phyloP scores from a whole-genome alignment of 2,888 invertebrate species.

The Thecophora atra region DNA sequence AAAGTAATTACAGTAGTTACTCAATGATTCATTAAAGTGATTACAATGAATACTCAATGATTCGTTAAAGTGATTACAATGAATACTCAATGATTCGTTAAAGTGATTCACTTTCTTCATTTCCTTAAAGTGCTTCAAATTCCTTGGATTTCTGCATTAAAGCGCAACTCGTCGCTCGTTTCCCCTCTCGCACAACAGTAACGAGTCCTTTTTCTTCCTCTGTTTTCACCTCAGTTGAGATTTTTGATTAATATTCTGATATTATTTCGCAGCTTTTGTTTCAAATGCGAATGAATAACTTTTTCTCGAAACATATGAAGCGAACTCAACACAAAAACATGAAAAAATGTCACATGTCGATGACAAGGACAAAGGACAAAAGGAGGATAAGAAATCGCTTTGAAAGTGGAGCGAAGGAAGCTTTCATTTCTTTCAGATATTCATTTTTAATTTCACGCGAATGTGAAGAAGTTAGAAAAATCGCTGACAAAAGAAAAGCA shows the following conservation, averaged over 20 bases:
- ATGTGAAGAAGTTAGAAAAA: constrained; percentile 24
- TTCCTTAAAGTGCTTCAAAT: too few relatives aligned
- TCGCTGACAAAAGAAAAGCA: constrained; percentile 23
- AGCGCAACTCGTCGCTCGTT: background rate
- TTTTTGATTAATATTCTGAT: constrained; percentile 36
- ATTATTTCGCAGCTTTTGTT: constrained; percentile 31
- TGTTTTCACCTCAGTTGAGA: too few relatives aligned
- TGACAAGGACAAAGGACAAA: background rate
- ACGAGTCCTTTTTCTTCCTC: too few relatives aligned
- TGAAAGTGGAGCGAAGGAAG: background rate
- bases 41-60: too few relatives aligned
- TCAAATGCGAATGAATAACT: constrained; percentile 34
- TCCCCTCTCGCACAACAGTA: background rate
- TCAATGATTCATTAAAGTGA: too few relatives aligned
- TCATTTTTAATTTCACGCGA: constrained; percentile 38
- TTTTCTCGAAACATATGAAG: constrained; percentile 10
- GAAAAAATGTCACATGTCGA: background rate
- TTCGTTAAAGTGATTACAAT: too few relatives aligned
- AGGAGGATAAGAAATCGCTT: background rate
- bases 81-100: too few relatives aligned
- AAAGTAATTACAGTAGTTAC: too few relatives aligned
- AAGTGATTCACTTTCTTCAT: too few relatives aligned
- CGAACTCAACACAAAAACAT: background rate
- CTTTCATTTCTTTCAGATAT: constrained; percentile 27
- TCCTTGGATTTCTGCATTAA: too few relatives aligned